Base-by-base conservation (phyloP, 1,140 invertebrate species). In the Colletes gigas region DNA sequence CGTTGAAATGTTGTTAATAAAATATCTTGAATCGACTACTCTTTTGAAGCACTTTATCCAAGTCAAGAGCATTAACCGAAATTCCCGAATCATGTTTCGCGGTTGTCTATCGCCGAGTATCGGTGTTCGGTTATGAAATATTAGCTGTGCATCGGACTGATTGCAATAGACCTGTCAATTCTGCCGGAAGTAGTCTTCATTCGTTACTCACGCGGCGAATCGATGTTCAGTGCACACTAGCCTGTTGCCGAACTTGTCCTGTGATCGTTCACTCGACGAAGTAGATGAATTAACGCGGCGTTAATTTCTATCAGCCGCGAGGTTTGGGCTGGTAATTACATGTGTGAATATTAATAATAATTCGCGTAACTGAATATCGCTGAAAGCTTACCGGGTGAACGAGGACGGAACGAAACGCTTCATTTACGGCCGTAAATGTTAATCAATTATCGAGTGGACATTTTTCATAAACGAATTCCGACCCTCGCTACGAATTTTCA, bases 151-250 rank as follows among this genome's bases (percentile, higher is more conserved):
- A 47, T 14, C 39, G 50, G 50, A 73, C 55, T 14, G 77, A 79
- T 79, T 55, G 59, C 69, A 65, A 63, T n/a, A 47, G 68, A 30
- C 69, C 52, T 79, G 69, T 65, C 77, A 52, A 65, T 65, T 47
- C 69, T 55, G 69, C 77, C 69, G 77, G 77, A 79, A 79, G 77
- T 79, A 72, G 77, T 79, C 60, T 79, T 79, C 77, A 65, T 73
- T 79, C 77, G 57, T 65, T 69, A 73, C 69, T 73, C 59, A 39
- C 19, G 50, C 68, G 50, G 7, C 10, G 54, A 70, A 70, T 70
- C 75, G 75, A 76, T 71, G 75, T 70, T 70, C 55, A 15, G n/a
- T 60, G 67, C 66, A 70, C 66, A 52, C 75, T 30, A 60, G 47
- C 39, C 21, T 30, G 44, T 52, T 60, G 55, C 59, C 21, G 7